Evolutionary conservation across 2,888 invertebrate species (phyloP).

Genomic region (Scaeva pyrastri): DNA sequence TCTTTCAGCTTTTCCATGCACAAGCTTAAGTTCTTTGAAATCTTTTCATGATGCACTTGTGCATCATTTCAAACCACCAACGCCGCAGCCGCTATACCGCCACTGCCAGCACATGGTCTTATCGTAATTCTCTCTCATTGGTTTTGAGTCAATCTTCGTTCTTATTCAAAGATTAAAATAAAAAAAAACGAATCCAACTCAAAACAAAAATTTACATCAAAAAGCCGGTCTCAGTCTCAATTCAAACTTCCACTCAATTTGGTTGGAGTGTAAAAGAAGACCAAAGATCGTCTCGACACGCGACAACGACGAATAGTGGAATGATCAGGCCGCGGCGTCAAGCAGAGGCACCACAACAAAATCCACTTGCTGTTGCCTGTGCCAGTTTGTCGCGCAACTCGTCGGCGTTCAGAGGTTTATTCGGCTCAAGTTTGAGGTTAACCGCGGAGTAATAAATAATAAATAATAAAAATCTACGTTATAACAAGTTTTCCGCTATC

Average conservation of each 20-base stretch:
- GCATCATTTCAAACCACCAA: neutral
- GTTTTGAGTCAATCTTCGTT: conserved; percentile 36
- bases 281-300: conserved; percentile 52
- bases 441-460: conserved; percentile 9
- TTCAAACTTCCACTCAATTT: conserved; percentile 27
- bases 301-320: conserved; percentile 3
- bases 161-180: neutral
- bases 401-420: conserved; percentile 61
- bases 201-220: conserved; percentile 39
- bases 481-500: conserved; percentile 45
- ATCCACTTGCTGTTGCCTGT: conserved; percentile 71
- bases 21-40: too few species aligned
- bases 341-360: conserved; percentile 40
- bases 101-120: neutral
- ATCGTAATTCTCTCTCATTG: conserved; percentile 28
- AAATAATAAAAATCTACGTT: neutral
- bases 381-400: conserved; percentile 71
- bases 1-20: too few species aligned
- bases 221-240: conserved; percentile 53
- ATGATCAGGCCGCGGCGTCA: conserved; percentile 16
- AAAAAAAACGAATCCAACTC: conserved; percentile 39
- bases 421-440: conserved; percentile 32
- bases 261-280: conserved; percentile 54
- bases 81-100: too few species aligned
- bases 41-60: conserved; percentile 3